Base-by-base conservation (phyloP, 23 tunicate genomes). In the Halocynthia roretzi region DNA sequence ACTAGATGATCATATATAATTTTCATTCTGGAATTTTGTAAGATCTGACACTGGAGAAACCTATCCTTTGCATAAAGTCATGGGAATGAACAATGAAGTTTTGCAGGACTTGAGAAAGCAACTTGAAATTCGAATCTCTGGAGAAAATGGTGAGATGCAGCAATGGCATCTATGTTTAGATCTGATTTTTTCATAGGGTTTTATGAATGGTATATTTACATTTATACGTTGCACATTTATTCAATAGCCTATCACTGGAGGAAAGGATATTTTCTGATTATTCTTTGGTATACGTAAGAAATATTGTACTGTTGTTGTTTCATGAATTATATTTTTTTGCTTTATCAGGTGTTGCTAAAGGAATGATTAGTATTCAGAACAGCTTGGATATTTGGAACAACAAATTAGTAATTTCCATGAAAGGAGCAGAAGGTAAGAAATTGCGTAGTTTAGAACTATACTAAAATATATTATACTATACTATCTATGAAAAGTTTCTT, bases 331-430 rank as follows among this genome's bases (percentile, higher is more conserved):
- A n/a, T 15, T 71, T 71, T 1, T 12, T 55, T 5, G 12, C 53
- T 62, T 8, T 54, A n/a, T 77, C 57, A 87, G 95, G 95, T 40
- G 83, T 83, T 44, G 95, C 95, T 6, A 70, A 71, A 51, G 87
- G 81, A 55, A 66, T 88, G 84, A 88, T 88, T 64, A 69, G 70
- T 10, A n/a, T 88, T 49, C 95, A 88, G 58, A 88, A 83, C 72
- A 68, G 67, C 53, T 65, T 88, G 20, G 95, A 83, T 21, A 68
- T 20, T 22, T 88, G 95, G 95, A 64, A 52, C 51, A 83, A 70
- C 53, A 88, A 74, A 83, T 60, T 87, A 0, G 77, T 85, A 21
- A 56, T 81, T 56, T 78, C 70, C 66, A 72, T 74, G 81, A 80
- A 73, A 44, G 87, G 87, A 6, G 56, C 87, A 11, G 82, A 83